These are phyloP conservation scores for Mnemiopsis leidyi DNA, from an alignment of 37 sponge, comb jelly and placozoan species.

Conservation along the genomic window DNA sequence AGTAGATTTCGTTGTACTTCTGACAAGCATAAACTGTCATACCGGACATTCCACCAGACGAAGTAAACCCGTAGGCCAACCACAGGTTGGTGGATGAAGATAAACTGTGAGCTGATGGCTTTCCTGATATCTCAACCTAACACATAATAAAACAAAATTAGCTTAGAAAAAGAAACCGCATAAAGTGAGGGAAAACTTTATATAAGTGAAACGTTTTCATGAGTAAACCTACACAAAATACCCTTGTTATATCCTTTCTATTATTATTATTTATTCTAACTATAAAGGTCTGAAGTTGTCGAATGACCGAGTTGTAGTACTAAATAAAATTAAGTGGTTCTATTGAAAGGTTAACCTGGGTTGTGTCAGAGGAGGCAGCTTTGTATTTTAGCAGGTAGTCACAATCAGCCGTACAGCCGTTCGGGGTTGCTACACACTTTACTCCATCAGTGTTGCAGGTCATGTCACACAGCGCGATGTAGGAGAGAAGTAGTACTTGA, in stretches of 20 bases:
- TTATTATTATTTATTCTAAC: no score
- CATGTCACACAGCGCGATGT: not conserved
- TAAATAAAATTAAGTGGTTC: no score
- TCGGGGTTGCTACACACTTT: constrained; percentile 21
- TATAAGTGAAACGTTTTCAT: no score
- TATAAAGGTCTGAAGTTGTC: no score
- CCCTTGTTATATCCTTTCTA: no score
- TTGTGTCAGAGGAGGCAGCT: constrained; percentile 24
- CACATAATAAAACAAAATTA: no score
- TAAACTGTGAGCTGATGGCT: not conserved
- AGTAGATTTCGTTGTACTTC: not conserved
- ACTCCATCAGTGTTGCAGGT: constrained; percentile 11
- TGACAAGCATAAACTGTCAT: constrained; percentile 20
- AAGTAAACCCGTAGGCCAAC: not conserved
- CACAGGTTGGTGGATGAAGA: not conserved
- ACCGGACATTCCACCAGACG: not conserved
- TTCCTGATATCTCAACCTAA: constrained; percentile 63
- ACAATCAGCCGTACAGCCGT: constrained; percentile 39
- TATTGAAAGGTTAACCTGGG: no score
- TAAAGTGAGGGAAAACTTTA: no score
- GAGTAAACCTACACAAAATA: no score
- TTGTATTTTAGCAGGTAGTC: constrained; percentile 18
- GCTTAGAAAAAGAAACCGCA: no score
- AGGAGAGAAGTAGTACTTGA: no score
- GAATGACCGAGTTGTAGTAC: no score